phyloP scores from a whole-genome alignment of 2,888 invertebrate genomes.

The Helobdella robusta region DNA sequence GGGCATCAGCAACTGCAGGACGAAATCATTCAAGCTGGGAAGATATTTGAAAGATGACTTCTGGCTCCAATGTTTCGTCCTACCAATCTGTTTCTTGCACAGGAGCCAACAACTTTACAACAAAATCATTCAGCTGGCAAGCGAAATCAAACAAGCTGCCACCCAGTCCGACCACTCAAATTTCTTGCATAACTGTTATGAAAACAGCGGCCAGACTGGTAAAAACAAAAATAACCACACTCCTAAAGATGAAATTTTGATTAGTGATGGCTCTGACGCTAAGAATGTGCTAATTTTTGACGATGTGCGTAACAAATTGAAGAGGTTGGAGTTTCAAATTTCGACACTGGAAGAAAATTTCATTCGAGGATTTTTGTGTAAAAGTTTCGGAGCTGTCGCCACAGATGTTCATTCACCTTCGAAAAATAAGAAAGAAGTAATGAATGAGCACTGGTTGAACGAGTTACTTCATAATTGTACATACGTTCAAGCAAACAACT shows the following conservation, averaged over 20 bases:
- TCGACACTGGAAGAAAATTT: constrained; percentile 6
- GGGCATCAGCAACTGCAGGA: constrained; percentile 10
- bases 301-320: constrained; percentile 5
- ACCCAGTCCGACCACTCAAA: no score
- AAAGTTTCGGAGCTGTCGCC: not conserved
- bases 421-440: no score
- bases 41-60: constrained; percentile 9
- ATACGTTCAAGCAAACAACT: no score
- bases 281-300: no score
- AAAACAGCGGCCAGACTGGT: not conserved
- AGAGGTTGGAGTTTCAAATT: constrained; percentile 2
- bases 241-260: no score
- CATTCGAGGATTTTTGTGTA: constrained; percentile 3
- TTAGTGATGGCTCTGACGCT: no score
- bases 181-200: not conserved
- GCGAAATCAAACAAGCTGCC: not conserved
- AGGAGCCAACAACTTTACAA: not conserved
- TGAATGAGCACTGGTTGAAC: no score
- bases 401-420: not conserved
- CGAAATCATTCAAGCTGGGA: constrained; percentile 13
- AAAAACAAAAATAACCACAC: no score
- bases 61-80: constrained; percentile 20
- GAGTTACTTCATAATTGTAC: no score
- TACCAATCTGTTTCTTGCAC: constrained; percentile 6
- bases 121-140: not conserved